Base-by-base conservation (phyloP, 1,140 invertebrate genomes). In the Teleogryllus occipitalis region DNA sequence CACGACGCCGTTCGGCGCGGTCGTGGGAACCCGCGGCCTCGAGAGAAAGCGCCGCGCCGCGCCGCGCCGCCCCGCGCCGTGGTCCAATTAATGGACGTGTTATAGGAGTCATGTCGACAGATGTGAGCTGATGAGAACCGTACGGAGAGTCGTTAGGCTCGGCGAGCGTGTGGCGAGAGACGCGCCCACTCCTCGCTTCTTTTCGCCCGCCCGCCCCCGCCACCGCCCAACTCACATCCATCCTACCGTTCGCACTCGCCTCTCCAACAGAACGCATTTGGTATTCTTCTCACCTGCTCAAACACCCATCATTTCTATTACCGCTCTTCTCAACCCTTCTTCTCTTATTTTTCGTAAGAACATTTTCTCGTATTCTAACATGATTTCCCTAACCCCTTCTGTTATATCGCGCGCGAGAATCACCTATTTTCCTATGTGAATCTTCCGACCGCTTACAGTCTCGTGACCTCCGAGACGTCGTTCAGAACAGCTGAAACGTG, bases 11-110 rank as follows among this genome's bases (percentile, higher is more conserved):
- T 39, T 39, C 27, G 27, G 27, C 54, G 10, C 18, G 54, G 54
- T 18, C 54, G 54, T 65, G 54, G 54, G 54, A 65, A 65, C 10
- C 54, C 54, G 54, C 54, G 54, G 18, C 54, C 54, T 18, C 54
- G 54, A 7, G 54, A 65, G 54, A 65, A 65, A 65, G 54, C 18
- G 27, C 54, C 18, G 10, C 54, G 18, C 54, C 18, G 54, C 18
- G 7, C 10, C 54, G 18, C 27, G 54, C 54, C 54, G 54, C 54
- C 2, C 54, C 10, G 54, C 54, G 18, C 54, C 54, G 18, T 18
- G 54, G 54, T 65, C 54, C 54, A 65, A 65, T 65, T 65, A 65
- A 65, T 65, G 54, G 54, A 65, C 54, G 54, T 65, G 54, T 65
- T 65, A 65, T 65, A 39, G 54, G 54, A 65, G 54, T 65, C 54